These are phyloP conservation scores for Euproctis similis DNA, from an alignment of 2,888 invertebrate genomes.

Conservation along the genomic window DNA sequence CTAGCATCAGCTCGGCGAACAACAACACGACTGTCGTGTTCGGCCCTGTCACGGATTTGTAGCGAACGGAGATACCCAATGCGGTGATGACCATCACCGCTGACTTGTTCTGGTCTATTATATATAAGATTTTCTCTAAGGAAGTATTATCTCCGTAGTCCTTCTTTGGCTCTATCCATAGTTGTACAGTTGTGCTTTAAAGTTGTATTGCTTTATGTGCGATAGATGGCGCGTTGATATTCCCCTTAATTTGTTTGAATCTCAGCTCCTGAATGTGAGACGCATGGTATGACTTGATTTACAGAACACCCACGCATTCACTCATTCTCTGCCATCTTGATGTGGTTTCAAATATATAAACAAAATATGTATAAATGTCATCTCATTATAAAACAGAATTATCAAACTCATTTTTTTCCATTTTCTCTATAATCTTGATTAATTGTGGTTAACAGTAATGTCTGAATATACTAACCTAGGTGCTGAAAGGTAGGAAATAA, in stretches of 20 bases:
- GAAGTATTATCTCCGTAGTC: slow-evolving; percentile 10
- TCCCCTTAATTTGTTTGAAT: slow-evolving; percentile 16
- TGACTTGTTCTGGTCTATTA: slow-evolving; percentile 48
- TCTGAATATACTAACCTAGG: slow-evolving; percentile 5
- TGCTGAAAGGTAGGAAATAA: slow-evolving; percentile 4
- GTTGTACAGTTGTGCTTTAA: slow-evolving; percentile 1
- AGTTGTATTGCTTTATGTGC: background rate
- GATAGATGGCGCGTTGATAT: too few species aligned
- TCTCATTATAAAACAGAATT: background rate
- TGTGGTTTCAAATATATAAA: background rate
- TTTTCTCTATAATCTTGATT: background rate
- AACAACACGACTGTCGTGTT: slow-evolving; percentile 69
- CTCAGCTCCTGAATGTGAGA: slow-evolving; percentile 14
- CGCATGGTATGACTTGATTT: too few species aligned
- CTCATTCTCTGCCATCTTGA: background rate
- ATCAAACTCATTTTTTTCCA: too few species aligned
- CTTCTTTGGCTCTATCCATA: slow-evolving; percentile 3
- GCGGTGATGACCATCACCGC: slow-evolving; percentile 36
- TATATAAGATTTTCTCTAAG: slow-evolving; percentile 31
- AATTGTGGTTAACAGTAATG: slow-evolving; percentile 3
- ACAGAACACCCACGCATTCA: background rate
- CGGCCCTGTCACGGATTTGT: slow-evolving; percentile 78
- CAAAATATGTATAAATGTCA: background rate
- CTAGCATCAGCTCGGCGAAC: slow-evolving; percentile 53
- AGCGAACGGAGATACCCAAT: slow-evolving; percentile 50